These are phyloP conservation scores for Uromys caudimaculatus DNA, from an alignment of 2,797 vertebrate species.

Conservation along the genomic window DNA sequence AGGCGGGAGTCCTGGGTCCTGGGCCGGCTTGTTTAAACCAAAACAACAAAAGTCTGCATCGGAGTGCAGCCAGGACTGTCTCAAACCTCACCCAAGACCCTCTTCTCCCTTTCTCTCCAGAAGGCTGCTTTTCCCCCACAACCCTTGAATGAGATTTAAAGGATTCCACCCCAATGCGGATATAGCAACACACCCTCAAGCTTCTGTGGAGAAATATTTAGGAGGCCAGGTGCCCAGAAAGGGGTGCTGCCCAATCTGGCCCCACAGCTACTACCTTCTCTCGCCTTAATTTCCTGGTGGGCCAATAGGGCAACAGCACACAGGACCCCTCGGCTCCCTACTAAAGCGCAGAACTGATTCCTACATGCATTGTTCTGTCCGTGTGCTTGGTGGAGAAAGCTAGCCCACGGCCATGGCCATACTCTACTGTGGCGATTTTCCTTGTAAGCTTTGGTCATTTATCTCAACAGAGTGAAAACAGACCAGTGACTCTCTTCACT, in stretches of 20 bases:
- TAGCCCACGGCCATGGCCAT: background rate
- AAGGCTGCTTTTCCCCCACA: background rate
- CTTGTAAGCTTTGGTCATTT: background rate
- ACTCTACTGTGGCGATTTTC: background rate
- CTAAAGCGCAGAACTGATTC: background rate
- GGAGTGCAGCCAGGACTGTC: background rate
- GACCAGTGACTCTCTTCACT: background rate
- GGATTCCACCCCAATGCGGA: background rate
- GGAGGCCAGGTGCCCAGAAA: background rate
- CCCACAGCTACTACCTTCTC: background rate
- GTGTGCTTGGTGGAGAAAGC: background rate
- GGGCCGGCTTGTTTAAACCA: background rate
- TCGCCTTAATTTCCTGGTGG: background rate
- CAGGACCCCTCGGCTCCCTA: background rate
- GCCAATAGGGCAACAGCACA: background rate
- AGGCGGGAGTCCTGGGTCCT: too few relatives aligned
- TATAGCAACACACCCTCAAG: background rate
- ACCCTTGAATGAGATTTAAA: conserved; percentile 4
- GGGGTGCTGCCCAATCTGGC: background rate
- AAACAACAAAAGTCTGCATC: background rate
- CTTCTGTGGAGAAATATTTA: background rate
- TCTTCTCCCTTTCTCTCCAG: background rate
- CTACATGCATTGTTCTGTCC: background rate
- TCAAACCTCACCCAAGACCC: background rate
- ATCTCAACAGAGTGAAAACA: background rate